Evolutionary conservation across 2,888 invertebrate genomes (phyloP).

Genomic region (Brenthis ino): DNA sequence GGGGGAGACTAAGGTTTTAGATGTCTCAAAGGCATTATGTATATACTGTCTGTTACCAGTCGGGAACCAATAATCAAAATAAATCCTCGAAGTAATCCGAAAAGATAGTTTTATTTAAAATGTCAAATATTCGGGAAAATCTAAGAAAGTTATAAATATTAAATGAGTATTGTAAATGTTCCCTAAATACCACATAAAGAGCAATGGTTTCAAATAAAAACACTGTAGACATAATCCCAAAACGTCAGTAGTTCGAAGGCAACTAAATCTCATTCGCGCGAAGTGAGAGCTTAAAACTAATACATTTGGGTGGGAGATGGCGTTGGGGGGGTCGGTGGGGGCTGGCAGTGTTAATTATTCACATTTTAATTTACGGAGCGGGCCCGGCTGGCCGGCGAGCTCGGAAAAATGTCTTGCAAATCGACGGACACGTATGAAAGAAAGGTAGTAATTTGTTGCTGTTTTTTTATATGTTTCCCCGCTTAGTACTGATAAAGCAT

Average conservation of each 20-base stretch:
- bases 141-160: no score
- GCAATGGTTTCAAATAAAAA: background rate
- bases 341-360: conserved; percentile 77
- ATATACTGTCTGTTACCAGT: no score
- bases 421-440: conserved; percentile 63
- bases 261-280: conserved; percentile 72
- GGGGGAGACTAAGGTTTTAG: no score
- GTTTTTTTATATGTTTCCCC: conserved; percentile 19
- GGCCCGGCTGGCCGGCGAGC: conserved; percentile 62
- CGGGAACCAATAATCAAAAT: no score
- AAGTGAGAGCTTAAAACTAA: conserved; percentile 78
- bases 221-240: conserved; percentile 37
- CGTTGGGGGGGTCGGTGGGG: conserved; percentile 47
- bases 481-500: conserved; percentile 11
- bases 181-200: background rate
- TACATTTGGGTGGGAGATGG: conserved; percentile 65
- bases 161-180: background rate
- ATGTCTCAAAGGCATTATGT: no score
- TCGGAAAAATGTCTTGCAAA: conserved; percentile 77
- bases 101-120: no score
- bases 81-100: no score
- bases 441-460: conserved; percentile 35
- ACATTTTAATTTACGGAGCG: conserved; percentile 81
- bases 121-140: no score
- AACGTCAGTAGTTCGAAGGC: conserved; percentile 65